Conservation (phyloP, 1,140 invertebrate genomes). For the Homarus americanus region DNA sequence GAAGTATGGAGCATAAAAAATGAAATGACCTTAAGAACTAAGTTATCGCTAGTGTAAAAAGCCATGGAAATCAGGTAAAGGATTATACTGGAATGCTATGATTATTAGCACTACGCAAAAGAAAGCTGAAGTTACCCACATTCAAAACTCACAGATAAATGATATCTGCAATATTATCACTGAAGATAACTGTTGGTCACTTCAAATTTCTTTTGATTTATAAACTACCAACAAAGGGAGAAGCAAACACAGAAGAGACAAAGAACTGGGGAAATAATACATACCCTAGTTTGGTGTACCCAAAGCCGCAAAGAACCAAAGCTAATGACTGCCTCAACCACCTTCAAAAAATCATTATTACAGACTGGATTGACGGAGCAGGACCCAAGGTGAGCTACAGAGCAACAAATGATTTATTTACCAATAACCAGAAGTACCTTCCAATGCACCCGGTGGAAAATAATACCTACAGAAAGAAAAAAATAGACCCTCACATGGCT, state of each 20-base stretch:
- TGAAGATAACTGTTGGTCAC: slow-evolving; percentile 9
- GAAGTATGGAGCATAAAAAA: slow-evolving; percentile 68
- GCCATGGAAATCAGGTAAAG: slow-evolving; percentile 72
- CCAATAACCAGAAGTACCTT: slow-evolving; percentile 36
- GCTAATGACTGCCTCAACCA: slow-evolving; percentile 62
- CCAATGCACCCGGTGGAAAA: slow-evolving; percentile 40
- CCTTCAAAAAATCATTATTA: slow-evolving; percentile 41
- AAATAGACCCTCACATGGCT: slow-evolving; percentile 45
- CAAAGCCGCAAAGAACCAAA: slow-evolving; percentile 67
- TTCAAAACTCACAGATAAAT: neutral
- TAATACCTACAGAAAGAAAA: slow-evolving; percentile 38
- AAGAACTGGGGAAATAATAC: slow-evolving; percentile 24
- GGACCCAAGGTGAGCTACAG: slow-evolving; percentile 55
- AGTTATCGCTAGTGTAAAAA: slow-evolving; percentile 71
- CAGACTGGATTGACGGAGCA: slow-evolving; percentile 51
- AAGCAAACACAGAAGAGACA: slow-evolving; percentile 25
- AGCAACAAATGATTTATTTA: slow-evolving; percentile 58
- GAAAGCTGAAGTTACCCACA: slow-evolving; percentile 38
- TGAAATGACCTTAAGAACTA: slow-evolving; percentile 59
- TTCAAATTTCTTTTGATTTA: slow-evolving; percentile 58
- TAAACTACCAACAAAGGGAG: slow-evolving; percentile 23
- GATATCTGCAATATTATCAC: neutral
- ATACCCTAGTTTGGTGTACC: slow-evolving; percentile 69
- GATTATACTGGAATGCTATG: slow-evolving; percentile 43
- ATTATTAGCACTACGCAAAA: slow-evolving; percentile 34